Evolutionary conservation across 2,113 vertebrate genomes (phyloP).

Genomic region (Eonycteris spelaea): DNA sequence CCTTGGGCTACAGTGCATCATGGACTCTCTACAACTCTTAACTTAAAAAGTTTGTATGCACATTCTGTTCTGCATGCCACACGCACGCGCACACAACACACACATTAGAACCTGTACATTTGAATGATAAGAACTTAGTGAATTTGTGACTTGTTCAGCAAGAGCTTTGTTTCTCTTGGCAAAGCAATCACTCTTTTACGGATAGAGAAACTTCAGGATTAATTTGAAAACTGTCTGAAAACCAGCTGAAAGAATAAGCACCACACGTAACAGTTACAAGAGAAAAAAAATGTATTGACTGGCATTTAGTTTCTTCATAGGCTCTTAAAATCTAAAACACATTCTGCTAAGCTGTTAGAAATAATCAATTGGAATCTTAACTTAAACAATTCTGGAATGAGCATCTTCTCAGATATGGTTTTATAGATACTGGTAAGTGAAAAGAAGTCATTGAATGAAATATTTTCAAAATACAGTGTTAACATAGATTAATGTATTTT

Average conservation of each 20-base stretch:
- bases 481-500: not conserved
- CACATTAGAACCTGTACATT: not conserved
- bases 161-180: slow-evolving; percentile 39
- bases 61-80: not conserved
- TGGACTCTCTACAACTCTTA: not conserved
- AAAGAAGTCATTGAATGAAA: slow-evolving; percentile 3
- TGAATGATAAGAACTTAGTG: not conserved
- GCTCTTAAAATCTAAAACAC: slow-evolving; percentile 32
- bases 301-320: slow-evolving; percentile 33
- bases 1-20: not conserved
- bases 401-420: not conserved
- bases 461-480: not conserved
- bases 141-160: not conserved
- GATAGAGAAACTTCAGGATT: slow-evolving; percentile 40
- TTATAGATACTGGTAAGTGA: slow-evolving; percentile 8
- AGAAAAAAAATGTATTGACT: not conserved
- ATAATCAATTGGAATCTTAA: slow-evolving; percentile 14
- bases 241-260: slow-evolving; percentile 52
- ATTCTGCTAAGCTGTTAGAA: slow-evolving; percentile 34
- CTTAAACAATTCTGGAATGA: not conserved
- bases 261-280: slow-evolving; percentile 36
- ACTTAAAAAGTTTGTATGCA: not conserved
- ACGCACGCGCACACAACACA: too few species aligned
- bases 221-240: slow-evolving; percentile 61
- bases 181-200: slow-evolving; percentile 18